These are phyloP conservation scores for Drosophila eohydei DNA, from an alignment of 2,888 invertebrate genomes.

Conservation along the genomic window DNA sequence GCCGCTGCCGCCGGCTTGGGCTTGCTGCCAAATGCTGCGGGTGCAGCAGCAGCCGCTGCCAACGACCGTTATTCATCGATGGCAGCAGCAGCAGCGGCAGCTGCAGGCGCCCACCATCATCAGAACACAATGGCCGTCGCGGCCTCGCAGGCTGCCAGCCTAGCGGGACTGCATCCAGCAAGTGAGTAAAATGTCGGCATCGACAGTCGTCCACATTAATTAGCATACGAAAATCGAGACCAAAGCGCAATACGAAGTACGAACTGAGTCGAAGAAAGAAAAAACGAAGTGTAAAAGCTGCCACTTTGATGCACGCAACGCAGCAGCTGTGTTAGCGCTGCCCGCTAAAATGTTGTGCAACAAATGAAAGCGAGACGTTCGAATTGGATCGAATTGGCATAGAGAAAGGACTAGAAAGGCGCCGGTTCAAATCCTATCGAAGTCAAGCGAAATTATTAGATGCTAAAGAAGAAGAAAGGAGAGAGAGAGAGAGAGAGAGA, in stretches of 20 bases:
- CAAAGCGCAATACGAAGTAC: neutral
- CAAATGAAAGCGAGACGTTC: neutral
- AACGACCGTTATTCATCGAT: conserved; percentile 84
- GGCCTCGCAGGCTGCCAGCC: conserved; percentile 93
- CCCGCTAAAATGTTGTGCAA: conserved; percentile 2
- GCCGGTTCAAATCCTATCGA: neutral
- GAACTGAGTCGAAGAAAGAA: neutral
- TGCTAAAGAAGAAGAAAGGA: neutral
- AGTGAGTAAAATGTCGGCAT: conserved; percentile 86
- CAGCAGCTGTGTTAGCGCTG: conserved; percentile 7
- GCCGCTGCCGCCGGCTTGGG: conserved; percentile 84
- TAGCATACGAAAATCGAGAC: neutral
- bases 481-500: neutral
- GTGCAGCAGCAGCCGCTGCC: conserved; percentile 72
- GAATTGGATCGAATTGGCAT: neutral
- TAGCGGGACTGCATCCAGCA: conserved; percentile 90
- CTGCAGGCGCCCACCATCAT: conserved; percentile 86
- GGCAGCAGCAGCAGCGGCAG: conserved; percentile 85
- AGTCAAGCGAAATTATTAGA: neutral
- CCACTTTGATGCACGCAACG: neutral
- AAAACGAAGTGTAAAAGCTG: neutral
- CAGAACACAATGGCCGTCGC: conserved; percentile 92
- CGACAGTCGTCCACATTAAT: conserved; percentile 34
- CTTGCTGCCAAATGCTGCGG: conserved; percentile 84
- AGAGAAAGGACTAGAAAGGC: neutral